Conservation (phyloP, 37 sponge, comb jelly and placozoan genomes). For the Agelas oroides region DNA sequence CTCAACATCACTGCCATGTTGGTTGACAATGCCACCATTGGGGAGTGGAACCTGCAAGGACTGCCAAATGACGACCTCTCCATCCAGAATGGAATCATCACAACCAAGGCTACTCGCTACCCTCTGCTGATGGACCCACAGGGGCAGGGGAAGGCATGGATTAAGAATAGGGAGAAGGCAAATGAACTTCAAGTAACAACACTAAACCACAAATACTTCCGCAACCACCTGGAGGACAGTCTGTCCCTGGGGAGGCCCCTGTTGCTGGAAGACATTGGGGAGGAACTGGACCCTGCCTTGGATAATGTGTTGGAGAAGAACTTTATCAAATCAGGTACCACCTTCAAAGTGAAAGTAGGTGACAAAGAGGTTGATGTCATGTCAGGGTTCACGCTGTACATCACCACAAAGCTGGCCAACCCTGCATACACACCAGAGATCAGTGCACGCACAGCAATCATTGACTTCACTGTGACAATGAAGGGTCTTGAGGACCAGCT, state of each 20-base stretch:
- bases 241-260: constrained; percentile 94
- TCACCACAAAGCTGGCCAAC: constrained; percentile 98
- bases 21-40: constrained; percentile 85
- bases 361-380: constrained; percentile 99
- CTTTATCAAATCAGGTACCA: constrained; percentile 96
- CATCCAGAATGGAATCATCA: constrained; percentile 97
- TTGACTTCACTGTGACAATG: constrained; percentile 99
- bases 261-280: constrained; percentile 96
- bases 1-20: constrained; percentile 90
- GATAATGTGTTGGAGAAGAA: constrained; percentile 99
- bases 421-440: constrained; percentile 99
- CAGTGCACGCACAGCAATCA: constrained; percentile 93
- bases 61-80: constrained; percentile 99
- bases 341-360: constrained; percentile 92
- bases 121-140: constrained; percentile 98
- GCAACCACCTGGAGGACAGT: constrained; percentile 95
- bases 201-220: constrained; percentile 97
- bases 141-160: constrained; percentile 99
- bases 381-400: constrained; percentile 92
- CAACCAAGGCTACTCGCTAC: constrained; percentile 94
- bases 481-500: constrained; percentile 99
- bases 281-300: constrained; percentile 98
- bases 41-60: constrained; percentile 99
- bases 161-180: constrained; percentile 81
- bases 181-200: constrained; percentile 88